These are phyloP conservation scores for Tachycineta bicolor DNA, from an alignment of 2,113 vertebrate species.

Conservation along the genomic window DNA sequence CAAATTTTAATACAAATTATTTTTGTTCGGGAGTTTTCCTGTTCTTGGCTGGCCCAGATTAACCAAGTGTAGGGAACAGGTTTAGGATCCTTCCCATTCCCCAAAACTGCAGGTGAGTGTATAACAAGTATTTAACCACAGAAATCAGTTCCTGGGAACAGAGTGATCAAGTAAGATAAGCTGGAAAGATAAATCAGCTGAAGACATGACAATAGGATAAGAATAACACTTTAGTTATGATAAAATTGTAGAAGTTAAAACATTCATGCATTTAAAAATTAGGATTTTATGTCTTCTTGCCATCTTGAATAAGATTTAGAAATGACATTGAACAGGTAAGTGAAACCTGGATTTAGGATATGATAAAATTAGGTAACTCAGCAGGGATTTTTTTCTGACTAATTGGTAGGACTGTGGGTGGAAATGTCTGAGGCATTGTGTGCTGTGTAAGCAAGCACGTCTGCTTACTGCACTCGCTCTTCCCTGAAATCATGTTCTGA, in stretches of 20 bases:
- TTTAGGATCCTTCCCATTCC: background rate
- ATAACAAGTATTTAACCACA: background rate
- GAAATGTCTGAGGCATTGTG: background rate
- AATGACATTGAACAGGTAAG: background rate
- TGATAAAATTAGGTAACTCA: background rate
- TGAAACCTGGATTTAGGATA: background rate
- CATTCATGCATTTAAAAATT: background rate
- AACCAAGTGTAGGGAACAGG: background rate
- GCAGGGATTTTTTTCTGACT: background rate
- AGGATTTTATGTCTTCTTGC: background rate
- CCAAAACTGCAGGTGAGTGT: fast-evolving
- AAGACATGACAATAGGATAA: background rate
- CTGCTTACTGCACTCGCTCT: background rate
- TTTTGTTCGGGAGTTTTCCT: background rate
- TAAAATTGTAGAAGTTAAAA: background rate
- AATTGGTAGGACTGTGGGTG: background rate
- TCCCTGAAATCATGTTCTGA: background rate
- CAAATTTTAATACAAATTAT: background rate
- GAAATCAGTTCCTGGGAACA: background rate
- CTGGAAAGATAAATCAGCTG: background rate
- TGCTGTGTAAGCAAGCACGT: background rate
- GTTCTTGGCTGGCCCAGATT: background rate
- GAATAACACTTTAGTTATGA: background rate
- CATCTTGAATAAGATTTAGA: background rate
- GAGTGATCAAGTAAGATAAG: background rate